A percentile compares a stretch with the other conserved stretches of the same genome.
phyloP scores from a whole-genome alignment of 2,888 invertebrate species.

The Germaria angustata region DNA sequence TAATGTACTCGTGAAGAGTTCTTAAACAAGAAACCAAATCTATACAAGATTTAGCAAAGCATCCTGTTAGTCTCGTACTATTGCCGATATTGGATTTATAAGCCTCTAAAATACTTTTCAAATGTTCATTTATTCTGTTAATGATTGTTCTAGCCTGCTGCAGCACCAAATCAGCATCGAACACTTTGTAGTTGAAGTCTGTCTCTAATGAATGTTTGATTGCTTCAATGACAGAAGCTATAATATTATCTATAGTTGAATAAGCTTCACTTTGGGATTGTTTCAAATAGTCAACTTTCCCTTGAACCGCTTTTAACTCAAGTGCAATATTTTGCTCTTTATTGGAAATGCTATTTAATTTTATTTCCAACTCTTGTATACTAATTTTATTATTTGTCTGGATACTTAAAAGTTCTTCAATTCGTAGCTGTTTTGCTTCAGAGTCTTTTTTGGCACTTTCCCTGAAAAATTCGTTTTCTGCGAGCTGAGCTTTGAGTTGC shows the following conservation, averaged over 20 bases:
- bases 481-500: slow-evolving; percentile 15
- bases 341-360: slow-evolving; percentile 73
- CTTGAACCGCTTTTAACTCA: slow-evolving; percentile 19
- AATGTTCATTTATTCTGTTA: background rate
- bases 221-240: slow-evolving; percentile 14
- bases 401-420: slow-evolving; percentile 43
- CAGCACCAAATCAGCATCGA: slow-evolving; percentile 29
- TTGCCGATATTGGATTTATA: slow-evolving; percentile 12
- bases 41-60: slow-evolving; percentile 24
- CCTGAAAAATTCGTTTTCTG: slow-evolving; percentile 17
- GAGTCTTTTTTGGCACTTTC: slow-evolving; percentile 30
- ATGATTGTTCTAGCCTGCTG: slow-evolving; percentile 22
- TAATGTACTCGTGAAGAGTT: slow-evolving; percentile 73
- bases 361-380: slow-evolving; percentile 81
- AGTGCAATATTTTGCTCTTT: slow-evolving; percentile 25
- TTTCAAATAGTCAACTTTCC: slow-evolving; percentile 67
- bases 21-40: slow-evolving; percentile 69
- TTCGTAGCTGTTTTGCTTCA: slow-evolving; percentile 34
- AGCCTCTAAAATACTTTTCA: slow-evolving; percentile 4
- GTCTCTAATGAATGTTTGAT: slow-evolving; percentile 30
- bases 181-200: slow-evolving; percentile 41
- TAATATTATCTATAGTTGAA: background rate
- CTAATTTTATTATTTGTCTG: slow-evolving; percentile 33
- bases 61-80: background rate
- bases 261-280: slow-evolving; percentile 67